A percentile compares a stretch with the other conserved stretches of the same genome.
Evolutionary conservation across 2,113 vertebrate species (phyloP).

Genomic region (Laticauda colubrina): DNA sequence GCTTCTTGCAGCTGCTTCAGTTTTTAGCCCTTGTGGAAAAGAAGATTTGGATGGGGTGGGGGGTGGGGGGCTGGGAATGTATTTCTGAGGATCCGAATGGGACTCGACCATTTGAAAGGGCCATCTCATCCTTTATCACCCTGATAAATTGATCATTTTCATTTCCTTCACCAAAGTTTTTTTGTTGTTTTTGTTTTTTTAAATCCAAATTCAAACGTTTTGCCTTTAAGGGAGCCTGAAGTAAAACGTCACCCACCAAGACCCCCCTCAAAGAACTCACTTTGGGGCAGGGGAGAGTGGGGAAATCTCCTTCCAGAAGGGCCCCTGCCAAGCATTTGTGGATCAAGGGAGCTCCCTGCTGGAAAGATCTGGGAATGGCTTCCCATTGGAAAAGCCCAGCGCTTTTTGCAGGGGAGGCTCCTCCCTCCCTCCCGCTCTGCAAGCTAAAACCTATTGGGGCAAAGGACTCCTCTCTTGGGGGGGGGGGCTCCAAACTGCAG

Average conservation of each 20-base stretch:
- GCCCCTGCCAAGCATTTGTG: not conserved
- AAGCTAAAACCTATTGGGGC: not conserved
- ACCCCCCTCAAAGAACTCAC: not conserved
- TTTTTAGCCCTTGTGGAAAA: not conserved
- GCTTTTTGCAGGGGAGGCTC: not conserved
- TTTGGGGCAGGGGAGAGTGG: not conserved
- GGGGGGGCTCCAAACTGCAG: not conserved
- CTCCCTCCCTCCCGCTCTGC: not conserved
- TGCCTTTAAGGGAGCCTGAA: not conserved
- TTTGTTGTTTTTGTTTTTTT: no score
- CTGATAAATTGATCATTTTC: not conserved
- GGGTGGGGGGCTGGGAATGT: rapidly evolving
- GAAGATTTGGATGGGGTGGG: no score
- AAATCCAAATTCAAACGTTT: not conserved
- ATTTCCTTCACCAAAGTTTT: not conserved
- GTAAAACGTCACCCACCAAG: not conserved
- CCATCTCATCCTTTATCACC: not conserved
- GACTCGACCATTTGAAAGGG: not conserved
- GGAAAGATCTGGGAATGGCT: not conserved
- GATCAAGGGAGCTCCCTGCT: not conserved
- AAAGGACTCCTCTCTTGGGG: not conserved
- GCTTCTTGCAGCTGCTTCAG: no score
- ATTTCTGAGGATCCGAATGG: not conserved
- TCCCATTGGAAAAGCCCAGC: not conserved
- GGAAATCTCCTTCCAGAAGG: not conserved